Evolutionary conservation across 2,113 vertebrate species (phyloP), one percentile per base, ranked within the genome.

Genomic region (Actinemys pallida): DNA sequence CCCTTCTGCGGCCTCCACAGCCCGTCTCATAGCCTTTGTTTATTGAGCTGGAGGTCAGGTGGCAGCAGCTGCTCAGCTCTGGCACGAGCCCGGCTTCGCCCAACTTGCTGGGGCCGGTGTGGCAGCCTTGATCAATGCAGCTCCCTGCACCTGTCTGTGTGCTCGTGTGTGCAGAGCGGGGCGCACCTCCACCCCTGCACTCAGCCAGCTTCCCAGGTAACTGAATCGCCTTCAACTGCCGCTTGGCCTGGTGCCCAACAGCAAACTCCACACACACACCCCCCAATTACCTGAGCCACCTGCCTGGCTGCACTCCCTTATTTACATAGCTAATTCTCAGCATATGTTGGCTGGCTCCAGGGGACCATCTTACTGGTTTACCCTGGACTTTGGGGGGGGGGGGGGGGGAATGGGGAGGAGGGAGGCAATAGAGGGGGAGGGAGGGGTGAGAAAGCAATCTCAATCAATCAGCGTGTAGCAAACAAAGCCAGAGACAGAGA

Each of bases 291-390:
- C 93, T 83, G 29, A 75, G 79, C 88, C 92, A 95, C 94, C 96
- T 22, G 47, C 80, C 96, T 4, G 76, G 91, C 96, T 27, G 84
- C 94, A 89, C 95, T 92, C 94, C 95, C 88, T 88, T 97, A 92
- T 98, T 98, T 97, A 97, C 97, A 97, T 94, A 98, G 93, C 97
- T 98, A 98, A 98, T 97, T 97, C 93, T 93, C 92, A 96, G 97
- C 98, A 98, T 98, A 98, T 98, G 98, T 94, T 69, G 53, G 80
- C 88, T 1, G 24, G 93, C 53, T 93, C 88, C 83, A 69, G 27
- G 86, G 91, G 90, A 81, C 27, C 1, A 24, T 72, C 81, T 54
- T 96, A 83, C 93, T 97, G 94, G 65, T 96, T 98, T 98, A 93
- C 97, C 94, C 98, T 98, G 98, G 98, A 96, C 98, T 86, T 94